Evolutionary conservation across 1,140 invertebrate species (phyloP).

Genomic region (Hirudo medicinalis): DNA sequence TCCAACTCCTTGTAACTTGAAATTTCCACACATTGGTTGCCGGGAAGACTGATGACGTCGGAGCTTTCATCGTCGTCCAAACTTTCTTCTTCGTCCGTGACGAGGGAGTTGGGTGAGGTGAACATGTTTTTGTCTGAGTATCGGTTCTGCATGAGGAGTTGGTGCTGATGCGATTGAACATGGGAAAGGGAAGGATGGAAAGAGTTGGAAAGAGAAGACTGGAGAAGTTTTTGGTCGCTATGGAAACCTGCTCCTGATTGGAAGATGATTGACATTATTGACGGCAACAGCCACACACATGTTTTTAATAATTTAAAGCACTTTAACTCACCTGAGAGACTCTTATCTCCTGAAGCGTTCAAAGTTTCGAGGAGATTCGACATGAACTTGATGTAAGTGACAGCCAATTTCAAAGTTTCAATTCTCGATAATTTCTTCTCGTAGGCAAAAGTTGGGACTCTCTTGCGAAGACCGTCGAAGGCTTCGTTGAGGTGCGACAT

Average conservation of each 20-base stretch:
- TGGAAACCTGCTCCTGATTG: too few relatives aligned
- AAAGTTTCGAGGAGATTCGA: slow-evolving; percentile 56
- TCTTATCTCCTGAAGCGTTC: background rate
- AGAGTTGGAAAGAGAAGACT: too few relatives aligned
- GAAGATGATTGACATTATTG: background rate
- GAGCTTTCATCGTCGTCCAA: slow-evolving; percentile 1
- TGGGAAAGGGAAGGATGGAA: too few relatives aligned
- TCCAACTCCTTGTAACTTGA: background rate
- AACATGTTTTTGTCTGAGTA: too few relatives aligned
- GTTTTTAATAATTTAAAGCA: background rate
- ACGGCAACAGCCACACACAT: background rate
- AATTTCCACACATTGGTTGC: background rate
- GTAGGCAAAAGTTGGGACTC: slow-evolving; percentile 87
- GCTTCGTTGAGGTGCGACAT: slow-evolving; percentile 96
- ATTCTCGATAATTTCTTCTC: slow-evolving; percentile 90
- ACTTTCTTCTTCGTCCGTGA: background rate
- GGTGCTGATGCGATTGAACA: too few relatives aligned
- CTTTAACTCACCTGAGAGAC: background rate
- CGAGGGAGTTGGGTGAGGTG: background rate
- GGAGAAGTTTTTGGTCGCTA: too few relatives aligned
- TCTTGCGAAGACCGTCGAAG: slow-evolving; percentile 51
- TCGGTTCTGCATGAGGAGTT: too few relatives aligned
- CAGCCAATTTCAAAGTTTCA: slow-evolving; percentile 83
- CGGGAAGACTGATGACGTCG: background rate
- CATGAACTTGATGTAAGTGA: slow-evolving; percentile 95